Percentiles rank a stretch among this genome's conserved stretches.
Conservation (phyloP, 2,888 invertebrate genomes). For the Drosophila koepferae region DNA sequence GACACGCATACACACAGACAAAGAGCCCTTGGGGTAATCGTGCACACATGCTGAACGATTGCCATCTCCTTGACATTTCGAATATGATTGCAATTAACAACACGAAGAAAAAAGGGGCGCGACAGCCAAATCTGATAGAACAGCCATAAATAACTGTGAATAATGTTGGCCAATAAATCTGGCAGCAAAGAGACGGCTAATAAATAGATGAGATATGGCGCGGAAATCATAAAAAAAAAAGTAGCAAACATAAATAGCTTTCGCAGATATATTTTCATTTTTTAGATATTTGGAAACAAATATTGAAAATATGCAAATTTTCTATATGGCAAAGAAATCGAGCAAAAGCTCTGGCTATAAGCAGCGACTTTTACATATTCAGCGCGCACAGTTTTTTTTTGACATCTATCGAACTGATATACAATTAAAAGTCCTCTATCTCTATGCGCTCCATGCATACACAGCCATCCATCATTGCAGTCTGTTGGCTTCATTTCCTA, state of each 20-base stretch:
- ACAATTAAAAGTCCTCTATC: conserved; percentile 6
- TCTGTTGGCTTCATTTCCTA: conserved; percentile 38
- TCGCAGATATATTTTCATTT: neutral
- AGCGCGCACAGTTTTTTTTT: neutral
- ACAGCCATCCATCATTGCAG: conserved; percentile 31
- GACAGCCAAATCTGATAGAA: conserved; percentile 18
- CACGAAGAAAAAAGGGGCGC: conserved; percentile 2
- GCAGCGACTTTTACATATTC: neutral
- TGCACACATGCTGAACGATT: conserved; percentile 68
- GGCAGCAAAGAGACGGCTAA: neutral
- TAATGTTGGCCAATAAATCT: conserved; percentile 12
- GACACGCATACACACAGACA: conserved; percentile 15
- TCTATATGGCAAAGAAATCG: neutral
- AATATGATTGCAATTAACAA: conserved; percentile 72
- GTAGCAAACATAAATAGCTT: neutral
- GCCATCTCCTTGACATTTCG: conserved; percentile 59
- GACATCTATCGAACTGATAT: conserved; percentile 11
- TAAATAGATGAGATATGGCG: conserved; percentile 3
- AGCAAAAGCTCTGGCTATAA: neutral
- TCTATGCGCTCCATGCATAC: neutral
- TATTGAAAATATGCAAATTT: neutral
- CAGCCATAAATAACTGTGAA: conserved; percentile 19
- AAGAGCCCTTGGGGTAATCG: conserved; percentile 46
- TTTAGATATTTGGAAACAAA: neutral
- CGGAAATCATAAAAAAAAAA: neutral